Evolutionary conservation across 2,113 vertebrate genomes (phyloP).

Genomic region (Platycercus adscitus): DNA sequence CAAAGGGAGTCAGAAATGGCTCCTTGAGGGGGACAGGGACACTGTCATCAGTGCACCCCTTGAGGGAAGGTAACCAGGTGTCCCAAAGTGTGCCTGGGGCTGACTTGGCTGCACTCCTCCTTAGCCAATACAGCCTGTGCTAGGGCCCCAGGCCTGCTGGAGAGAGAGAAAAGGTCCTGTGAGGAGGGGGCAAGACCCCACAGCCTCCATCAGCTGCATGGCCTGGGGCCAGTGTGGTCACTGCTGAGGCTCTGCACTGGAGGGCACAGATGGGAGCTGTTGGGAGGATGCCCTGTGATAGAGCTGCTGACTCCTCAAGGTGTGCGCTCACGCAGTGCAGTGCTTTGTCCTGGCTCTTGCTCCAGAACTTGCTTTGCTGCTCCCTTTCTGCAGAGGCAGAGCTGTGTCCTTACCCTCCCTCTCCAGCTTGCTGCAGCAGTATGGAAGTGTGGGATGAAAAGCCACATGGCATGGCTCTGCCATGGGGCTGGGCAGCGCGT

Average conservation of each 20-base stretch:
- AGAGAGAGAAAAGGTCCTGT: neutral
- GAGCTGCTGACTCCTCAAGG: neutral
- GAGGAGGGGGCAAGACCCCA: neutral
- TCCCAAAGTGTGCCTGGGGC: neutral
- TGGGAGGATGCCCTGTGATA: neutral
- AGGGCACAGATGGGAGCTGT: neutral
- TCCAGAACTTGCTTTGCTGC: neutral
- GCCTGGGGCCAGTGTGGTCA: neutral
- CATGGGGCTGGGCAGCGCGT: neutral
- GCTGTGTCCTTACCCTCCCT: neutral
- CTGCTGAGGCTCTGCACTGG: neutral
- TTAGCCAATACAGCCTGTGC: neutral
- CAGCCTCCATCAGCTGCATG: neutral
- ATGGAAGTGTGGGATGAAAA: neutral
- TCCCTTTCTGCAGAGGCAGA: neutral
- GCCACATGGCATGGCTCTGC: accelerated
- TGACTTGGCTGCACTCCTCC: accelerated
- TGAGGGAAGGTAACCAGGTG: accelerated
- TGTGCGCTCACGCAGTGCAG: neutral
- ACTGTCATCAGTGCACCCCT: neutral
- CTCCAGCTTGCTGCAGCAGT: neutral
- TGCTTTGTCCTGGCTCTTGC: neutral
- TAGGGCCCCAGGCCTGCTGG: too few relatives aligned
- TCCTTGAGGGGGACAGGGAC: neutral
- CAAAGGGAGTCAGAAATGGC: neutral